Percentiles rank a stretch among this genome's conserved stretches.
Conservation (phyloP, 2,797 vertebrate species). For the Oreochromis grahami region DNA sequence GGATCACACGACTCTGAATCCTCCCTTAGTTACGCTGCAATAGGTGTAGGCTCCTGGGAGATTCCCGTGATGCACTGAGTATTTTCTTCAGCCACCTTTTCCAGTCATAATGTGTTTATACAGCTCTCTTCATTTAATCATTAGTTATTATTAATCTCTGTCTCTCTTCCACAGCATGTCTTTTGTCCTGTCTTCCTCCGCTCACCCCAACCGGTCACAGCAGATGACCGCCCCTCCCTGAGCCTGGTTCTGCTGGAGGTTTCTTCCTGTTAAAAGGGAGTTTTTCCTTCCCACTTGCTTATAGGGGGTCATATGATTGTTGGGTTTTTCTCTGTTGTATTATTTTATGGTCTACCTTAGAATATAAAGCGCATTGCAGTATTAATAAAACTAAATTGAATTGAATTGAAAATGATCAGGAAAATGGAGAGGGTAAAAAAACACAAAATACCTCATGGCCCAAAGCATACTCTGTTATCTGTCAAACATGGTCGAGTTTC, state of each 20-base stretch:
- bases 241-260: background rate
- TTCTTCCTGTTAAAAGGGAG: background rate
- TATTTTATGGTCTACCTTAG: background rate
- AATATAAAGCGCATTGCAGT: background rate
- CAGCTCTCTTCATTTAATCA: background rate
- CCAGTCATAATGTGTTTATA: background rate
- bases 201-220: background rate
- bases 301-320: background rate
- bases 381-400: background rate
- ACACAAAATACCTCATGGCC: background rate
- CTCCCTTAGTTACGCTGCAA: accelerated
- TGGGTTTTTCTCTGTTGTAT: background rate
- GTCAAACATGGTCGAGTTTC: background rate
- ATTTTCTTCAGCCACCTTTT: background rate
- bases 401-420: background rate
- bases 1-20: background rate
- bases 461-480: background rate
- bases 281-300: background rate
- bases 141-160: background rate
- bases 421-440: background rate
- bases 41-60: background rate
- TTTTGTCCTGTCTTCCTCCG: background rate
- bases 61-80: background rate
- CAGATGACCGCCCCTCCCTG: background rate
- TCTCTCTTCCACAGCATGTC: too few species aligned